Conservation (phyloP, 2,888 invertebrate genomes). For the Galeruca laticollis region DNA sequence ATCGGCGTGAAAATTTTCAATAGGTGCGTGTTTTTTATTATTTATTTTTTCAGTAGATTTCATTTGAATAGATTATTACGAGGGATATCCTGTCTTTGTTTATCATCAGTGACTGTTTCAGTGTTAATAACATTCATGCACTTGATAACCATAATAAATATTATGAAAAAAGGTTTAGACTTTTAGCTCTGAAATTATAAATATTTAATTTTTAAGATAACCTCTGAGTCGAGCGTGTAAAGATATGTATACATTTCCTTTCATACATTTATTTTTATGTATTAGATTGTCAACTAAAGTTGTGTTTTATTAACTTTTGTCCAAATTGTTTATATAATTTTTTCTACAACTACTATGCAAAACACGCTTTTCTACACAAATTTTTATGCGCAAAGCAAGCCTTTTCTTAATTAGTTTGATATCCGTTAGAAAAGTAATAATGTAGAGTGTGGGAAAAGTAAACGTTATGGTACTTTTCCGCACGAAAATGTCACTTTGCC, state of each 20-base stretch:
- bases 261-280: background rate
- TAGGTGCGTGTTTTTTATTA: conserved; percentile 16
- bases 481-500: too few species aligned
- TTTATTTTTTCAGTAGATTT: conserved; percentile 21
- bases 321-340: background rate
- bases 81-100: conserved; percentile 33
- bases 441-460: too few species aligned
- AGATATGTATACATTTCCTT: background rate
- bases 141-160: conserved; percentile 26
- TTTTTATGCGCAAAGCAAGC: too few species aligned
- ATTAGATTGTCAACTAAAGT: background rate
- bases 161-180: conserved; percentile 13
- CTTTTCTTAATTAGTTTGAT: too few species aligned
- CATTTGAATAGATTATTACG: conserved; percentile 7
- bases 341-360: too few species aligned
- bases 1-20: conserved; percentile 28
- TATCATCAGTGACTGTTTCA: background rate
- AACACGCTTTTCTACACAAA: too few species aligned
- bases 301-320: background rate
- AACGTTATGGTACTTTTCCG: too few species aligned
- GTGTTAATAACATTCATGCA: conserved; percentile 13
- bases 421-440: too few species aligned
- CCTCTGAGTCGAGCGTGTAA: background rate
- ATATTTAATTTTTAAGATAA: conserved; percentile 10
- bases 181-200: conserved; percentile 4